Conservation (phyloP, 2,797 vertebrate genomes). For the Iguana delicatissima region DNA sequence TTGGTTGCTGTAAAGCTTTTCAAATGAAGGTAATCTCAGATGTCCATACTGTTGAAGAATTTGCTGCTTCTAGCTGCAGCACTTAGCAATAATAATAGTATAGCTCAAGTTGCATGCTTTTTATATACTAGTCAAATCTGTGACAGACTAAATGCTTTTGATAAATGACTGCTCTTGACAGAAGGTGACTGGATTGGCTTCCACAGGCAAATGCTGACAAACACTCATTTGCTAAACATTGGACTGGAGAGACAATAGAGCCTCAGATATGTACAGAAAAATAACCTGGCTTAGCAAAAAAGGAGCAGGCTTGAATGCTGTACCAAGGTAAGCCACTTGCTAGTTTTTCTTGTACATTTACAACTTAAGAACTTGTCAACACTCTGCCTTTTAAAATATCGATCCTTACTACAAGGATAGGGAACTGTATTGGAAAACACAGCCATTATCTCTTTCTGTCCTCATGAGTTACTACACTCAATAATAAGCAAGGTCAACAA, state of each 20-base stretch:
- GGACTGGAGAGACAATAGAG: constrained; percentile 49
- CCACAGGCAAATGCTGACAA: constrained; percentile 62
- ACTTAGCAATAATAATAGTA: constrained; percentile 55
- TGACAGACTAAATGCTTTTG: constrained; percentile 62
- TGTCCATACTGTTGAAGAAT: constrained; percentile 47
- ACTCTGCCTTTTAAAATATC: constrained; percentile 59
- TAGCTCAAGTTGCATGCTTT: constrained; percentile 51
- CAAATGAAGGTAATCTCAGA: constrained; percentile 28
- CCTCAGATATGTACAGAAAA: constrained; percentile 53
- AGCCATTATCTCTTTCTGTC: constrained; percentile 62
- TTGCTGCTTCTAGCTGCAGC: constrained; percentile 42
- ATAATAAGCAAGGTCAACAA: constrained; percentile 69
- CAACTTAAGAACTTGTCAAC: constrained; percentile 2
- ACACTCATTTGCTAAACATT: constrained; percentile 62
- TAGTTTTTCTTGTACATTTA: constrained; percentile 24
- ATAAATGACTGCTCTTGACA: constrained; percentile 58
- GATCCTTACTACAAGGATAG: constrained; percentile 52
- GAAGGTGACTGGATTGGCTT: constrained; percentile 58
- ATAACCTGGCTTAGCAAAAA: constrained; percentile 32
- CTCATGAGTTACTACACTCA: constrained; percentile 59
- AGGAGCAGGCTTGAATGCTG: not conserved
- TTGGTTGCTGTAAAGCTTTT: constrained; percentile 8
- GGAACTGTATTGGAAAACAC: constrained; percentile 67
- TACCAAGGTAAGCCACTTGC: constrained; percentile 19
- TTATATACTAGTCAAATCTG: constrained; percentile 49